Evolutionary conservation across 2,113 vertebrate genomes (phyloP), one percentile per base, ranked within the genome.

Genomic region (Leucosticte australis): DNA sequence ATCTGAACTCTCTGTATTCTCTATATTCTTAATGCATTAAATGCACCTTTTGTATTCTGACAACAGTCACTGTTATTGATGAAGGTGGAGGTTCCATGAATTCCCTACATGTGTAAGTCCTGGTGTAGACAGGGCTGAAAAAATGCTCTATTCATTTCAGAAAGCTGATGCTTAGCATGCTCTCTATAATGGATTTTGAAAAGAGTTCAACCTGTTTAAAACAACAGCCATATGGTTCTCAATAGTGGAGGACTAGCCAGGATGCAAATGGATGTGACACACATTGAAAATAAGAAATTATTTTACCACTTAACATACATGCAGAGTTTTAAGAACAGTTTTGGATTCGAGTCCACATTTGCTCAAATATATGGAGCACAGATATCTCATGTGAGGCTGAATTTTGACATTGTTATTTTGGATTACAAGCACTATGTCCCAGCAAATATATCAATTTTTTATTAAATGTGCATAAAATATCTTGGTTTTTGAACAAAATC

Each of bases 141-240:
- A 94, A 89, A 62, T 11, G 21, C n/a, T 23, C 62, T 5, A 9
- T n/a, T 92, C 6, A 0, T 78, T 91, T 82, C 80, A 87, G 67
- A 94, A 92, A 81, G 78, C 70, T 89, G 57, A 26, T 91, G 46
- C 76, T 92, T 69, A 84, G 74, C 53, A 85, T 11, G 1, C 50
- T 62, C 76, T 21, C 69, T 82, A 10, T 79, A 94, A 92, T 70
- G 71, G 90, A 46, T 90, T 92, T 83, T 94, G 95, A 97, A 96
- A 95, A 90, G 84, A 87, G 87, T 85, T 91, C 82, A 92, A 71
- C 87, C 70, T 63, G 47, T 70, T 85, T 92, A 57, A 94, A 94
- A 76, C 74, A 94, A 76, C 81, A 83, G 82, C 59, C 95, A 91
- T 94, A 83, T 94, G 94, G 91, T 92, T 96, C 83, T 85, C 81